A percentile compares a stretch with the other conserved stretches of the same genome.
phyloP scores from a whole-genome alignment of 2,113 vertebrate genomes.

The Macheiramphus alcinus region DNA sequence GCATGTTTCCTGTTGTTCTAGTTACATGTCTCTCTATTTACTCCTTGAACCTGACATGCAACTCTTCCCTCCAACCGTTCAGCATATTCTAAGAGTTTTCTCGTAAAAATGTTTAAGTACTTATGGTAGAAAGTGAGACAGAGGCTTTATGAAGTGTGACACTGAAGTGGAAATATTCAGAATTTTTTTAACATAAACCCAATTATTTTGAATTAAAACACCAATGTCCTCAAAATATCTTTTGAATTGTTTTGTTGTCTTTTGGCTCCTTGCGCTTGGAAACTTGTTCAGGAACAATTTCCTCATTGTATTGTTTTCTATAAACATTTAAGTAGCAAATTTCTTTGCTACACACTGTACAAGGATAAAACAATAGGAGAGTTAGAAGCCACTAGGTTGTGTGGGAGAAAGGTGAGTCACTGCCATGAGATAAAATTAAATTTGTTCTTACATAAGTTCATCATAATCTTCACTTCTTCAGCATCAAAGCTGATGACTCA shows the following conservation, averaged over 20 bases:
- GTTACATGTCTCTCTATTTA: not conserved
- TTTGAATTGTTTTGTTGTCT: not conserved
- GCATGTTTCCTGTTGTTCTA: not conserved
- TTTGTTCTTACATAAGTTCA: not conserved
- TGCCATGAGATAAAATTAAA: not conserved
- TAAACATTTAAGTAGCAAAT: not conserved
- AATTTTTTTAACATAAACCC: not conserved
- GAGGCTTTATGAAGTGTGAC: not conserved
- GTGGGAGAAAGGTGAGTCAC: conserved; percentile 28
- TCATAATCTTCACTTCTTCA: not conserved
- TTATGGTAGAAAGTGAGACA: not conserved
- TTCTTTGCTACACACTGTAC: not conserved
- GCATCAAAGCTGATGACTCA: not conserved
- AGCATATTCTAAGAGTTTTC: not conserved
- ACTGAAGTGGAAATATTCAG: not conserved
- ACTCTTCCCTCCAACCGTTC: not conserved
- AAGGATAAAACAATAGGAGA: not conserved
- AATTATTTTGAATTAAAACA: not conserved
- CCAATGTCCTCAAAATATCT: not conserved
- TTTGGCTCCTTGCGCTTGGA: not conserved
- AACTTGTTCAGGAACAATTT: not conserved
- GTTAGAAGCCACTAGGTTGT: not conserved
- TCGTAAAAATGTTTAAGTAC: not conserved
- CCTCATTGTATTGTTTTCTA: not conserved
- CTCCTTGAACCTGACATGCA: not conserved